Evolutionary conservation across 2,113 vertebrate species (phyloP).

Genomic region (Scopus umbretta): DNA sequence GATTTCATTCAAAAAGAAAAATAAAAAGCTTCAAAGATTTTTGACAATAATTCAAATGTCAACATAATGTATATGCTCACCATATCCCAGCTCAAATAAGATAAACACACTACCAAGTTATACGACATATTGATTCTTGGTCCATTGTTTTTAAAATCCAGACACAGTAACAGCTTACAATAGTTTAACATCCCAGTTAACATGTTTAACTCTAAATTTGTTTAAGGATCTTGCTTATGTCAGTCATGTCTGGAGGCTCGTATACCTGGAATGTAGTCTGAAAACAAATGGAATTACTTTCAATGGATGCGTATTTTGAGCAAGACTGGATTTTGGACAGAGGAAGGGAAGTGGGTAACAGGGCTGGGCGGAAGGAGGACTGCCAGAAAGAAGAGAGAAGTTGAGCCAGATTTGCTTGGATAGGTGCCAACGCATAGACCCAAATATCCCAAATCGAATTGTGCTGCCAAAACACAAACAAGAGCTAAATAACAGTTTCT

Average conservation of each 20-base stretch:
- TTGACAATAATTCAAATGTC: neutral
- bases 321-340: neutral
- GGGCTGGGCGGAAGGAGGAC: neutral
- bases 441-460: neutral
- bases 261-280: neutral
- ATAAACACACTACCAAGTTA: neutral
- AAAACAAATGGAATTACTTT: neutral
- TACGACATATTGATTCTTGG: neutral
- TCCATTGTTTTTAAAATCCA: neutral
- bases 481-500: neutral
- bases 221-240: neutral
- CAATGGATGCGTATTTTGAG: neutral
- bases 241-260: neutral
- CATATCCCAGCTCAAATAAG: neutral
- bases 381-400: neutral
- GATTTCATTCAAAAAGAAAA: neutral
- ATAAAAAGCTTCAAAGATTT: neutral
- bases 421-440: neutral
- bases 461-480: neutral
- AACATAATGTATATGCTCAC: neutral
- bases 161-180: neutral
- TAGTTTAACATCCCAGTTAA: neutral
- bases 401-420: neutral
- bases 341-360: neutral
- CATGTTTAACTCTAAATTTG: accelerated